These are phyloP conservation scores for Otolemur garnettii DNA, from an alignment of 2,113 vertebrate genomes.

Conservation along the genomic window DNA sequence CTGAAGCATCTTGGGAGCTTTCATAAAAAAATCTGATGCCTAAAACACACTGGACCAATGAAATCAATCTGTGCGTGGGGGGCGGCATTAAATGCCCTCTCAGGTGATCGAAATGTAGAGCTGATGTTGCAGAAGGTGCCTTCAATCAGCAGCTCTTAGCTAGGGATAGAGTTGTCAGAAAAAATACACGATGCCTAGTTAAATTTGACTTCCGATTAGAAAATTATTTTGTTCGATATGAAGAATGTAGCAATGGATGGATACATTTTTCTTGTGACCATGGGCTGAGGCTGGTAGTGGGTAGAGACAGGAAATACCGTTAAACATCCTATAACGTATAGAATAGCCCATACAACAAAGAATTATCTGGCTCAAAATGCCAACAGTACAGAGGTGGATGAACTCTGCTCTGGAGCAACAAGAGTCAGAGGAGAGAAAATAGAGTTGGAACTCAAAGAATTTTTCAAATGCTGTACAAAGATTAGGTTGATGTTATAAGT, in stretches of 20 bases:
- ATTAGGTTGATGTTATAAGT: conserved; percentile 32
- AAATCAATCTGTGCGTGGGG: neutral
- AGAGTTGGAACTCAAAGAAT: neutral
- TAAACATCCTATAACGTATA: neutral
- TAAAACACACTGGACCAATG: neutral
- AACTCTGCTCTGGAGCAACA: neutral
- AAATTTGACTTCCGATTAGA: neutral
- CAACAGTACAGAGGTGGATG: neutral
- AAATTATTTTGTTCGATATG: neutral
- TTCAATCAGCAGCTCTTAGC: neutral
- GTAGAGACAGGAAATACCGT: neutral
- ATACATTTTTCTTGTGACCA: conserved; percentile 1
- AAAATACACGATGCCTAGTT: neutral
- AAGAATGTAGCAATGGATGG: neutral
- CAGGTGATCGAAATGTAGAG: neutral
- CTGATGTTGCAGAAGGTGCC: neutral
- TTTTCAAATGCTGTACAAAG: neutral
- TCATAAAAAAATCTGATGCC: neutral
- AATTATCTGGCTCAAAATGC: neutral
- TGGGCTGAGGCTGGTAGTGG: neutral
- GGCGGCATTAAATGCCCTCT: neutral
- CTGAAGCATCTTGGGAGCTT: neutral
- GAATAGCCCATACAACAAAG: neutral
- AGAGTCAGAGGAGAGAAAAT: neutral
- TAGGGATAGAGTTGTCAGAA: neutral